These are phyloP conservation scores for Esox masquinongy DNA, from an alignment of 2,797 vertebrate species.

Conservation along the genomic window DNA sequence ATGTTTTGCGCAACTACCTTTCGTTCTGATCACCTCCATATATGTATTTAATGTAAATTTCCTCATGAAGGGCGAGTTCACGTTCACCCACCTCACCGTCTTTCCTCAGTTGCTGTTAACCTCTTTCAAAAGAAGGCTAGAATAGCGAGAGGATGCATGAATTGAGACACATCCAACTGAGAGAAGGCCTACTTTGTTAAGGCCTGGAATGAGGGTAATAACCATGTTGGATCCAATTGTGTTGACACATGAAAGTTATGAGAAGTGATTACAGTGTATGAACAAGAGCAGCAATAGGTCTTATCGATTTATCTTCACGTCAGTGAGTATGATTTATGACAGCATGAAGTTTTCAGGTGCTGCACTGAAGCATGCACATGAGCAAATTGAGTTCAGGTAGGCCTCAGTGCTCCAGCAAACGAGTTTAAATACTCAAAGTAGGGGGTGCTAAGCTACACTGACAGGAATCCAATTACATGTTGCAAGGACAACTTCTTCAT, in stretches of 20 bases:
- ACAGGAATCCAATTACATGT: background rate
- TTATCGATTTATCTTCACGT: background rate
- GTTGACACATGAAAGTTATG: background rate
- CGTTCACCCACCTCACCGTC: too few relatives aligned
- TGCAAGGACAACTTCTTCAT: background rate
- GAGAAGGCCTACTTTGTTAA: too few relatives aligned
- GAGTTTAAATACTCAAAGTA: background rate
- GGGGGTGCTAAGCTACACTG: background rate
- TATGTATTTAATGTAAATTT: too few relatives aligned
- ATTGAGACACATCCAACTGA: too few relatives aligned
- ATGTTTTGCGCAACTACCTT: too few relatives aligned
- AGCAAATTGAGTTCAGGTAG: background rate
- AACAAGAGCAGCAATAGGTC: background rate
- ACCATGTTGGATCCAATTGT: background rate
- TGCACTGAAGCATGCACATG: background rate
- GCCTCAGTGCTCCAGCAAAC: background rate
- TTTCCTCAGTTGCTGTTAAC: too few relatives aligned
- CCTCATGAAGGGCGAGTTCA: too few relatives aligned
- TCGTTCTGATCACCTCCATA: too few relatives aligned
- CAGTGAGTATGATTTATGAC: background rate
- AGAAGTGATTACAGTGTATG: background rate
- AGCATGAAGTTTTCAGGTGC: background rate
- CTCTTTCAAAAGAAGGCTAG: too few relatives aligned
- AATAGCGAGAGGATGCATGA: too few relatives aligned
- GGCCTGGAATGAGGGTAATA: background rate